A percentile compares a stretch with the other conserved stretches of the same genome.
Evolutionary conservation across 2,797 vertebrate species (phyloP).

Genomic region (Oryzias sinensis): DNA sequence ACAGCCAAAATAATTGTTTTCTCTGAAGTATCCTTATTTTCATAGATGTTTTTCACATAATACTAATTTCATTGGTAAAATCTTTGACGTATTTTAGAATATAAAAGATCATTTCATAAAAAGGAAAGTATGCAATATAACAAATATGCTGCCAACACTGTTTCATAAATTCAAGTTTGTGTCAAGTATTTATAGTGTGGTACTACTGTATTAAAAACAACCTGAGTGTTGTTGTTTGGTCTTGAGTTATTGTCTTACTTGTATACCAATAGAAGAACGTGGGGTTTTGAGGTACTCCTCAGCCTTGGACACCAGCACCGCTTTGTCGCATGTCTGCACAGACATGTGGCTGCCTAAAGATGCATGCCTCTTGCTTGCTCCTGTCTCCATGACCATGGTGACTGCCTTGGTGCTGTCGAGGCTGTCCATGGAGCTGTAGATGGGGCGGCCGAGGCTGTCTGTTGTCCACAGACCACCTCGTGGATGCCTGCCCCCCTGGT

Average conservation of each 20-base stretch:
- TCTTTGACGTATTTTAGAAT: no score
- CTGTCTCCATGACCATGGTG: conserved; percentile 91
- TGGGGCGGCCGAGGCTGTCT: conserved; percentile 82
- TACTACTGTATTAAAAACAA: no score
- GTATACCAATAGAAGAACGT: conserved; percentile 93
- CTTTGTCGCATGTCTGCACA: conserved; percentile 88
- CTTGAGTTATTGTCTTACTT: conserved; percentile 78
- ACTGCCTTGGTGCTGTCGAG: conserved; percentile 96
- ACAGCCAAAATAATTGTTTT: no score
- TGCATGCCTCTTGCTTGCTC: conserved; percentile 83
- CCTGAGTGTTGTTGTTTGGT: background rate
- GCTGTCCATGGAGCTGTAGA: conserved; percentile 95
- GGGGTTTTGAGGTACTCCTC: conserved; percentile 93
- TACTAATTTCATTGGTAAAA: no score
- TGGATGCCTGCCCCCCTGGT: conserved; percentile 88
- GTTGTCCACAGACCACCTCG: conserved; percentile 87
- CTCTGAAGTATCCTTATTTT: no score
- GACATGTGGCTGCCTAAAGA: conserved; percentile 84
- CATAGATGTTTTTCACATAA: no score
- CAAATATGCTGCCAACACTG: no score
- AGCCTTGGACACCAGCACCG: conserved; percentile 87
- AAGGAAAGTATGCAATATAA: no score
- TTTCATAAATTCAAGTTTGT: no score
- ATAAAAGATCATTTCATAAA: no score
- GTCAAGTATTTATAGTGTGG: no score